Evolutionary conservation across 2,113 vertebrate genomes (phyloP), one percentile per base, ranked within the genome.

Genomic region (Cynopterus brachyotis): DNA sequence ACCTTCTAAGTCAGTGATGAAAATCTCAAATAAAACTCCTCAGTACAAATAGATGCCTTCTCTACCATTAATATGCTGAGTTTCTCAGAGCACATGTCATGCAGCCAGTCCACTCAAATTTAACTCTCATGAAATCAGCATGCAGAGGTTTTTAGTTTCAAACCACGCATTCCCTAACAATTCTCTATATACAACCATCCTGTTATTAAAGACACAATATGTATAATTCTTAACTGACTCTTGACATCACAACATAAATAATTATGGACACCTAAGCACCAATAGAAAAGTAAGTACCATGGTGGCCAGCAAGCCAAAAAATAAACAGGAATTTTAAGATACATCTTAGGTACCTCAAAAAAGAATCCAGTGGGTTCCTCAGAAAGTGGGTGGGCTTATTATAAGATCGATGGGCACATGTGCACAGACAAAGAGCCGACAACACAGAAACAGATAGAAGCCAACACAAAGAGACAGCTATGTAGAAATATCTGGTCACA

Each of bases 81-180:
- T 95, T 93, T 84, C 37, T 85, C n/a, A 92, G 32, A 78, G 24
- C 13, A 53, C 28, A 50, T 81, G 22, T 92, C 82, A 35, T 37
- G 10, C 16, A 66, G 17, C 2, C 19, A 47, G 3, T 72, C 30
- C 15, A 87, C 93, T 69, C 35, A 78, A 70, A 94, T 55, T 73
- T 84, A 88, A 88, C 78, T 86, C n/a, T 91, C n/a, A n/a, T 69
- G 9, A 91, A 88, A 90, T 91, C 53, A 79, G 40, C 45, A 75
- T n/a, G 50, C 83, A 94, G 93, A 93, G 1, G 15, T 73, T 92
- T 92, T 42, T 2, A 67, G 42, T 80, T 15, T 60, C 83, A 50
- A 67, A 64, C 2, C 53, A 93, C 17, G 67, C 59, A 84, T 91
- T 84, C 91, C 37, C 32, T 22, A 55, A 62, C 19, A 83, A 70